Evolutionary conservation across 2,888 invertebrate species (phyloP), one percentile per base, ranked within the genome.

Genomic region (Andrena trimmerana): DNA sequence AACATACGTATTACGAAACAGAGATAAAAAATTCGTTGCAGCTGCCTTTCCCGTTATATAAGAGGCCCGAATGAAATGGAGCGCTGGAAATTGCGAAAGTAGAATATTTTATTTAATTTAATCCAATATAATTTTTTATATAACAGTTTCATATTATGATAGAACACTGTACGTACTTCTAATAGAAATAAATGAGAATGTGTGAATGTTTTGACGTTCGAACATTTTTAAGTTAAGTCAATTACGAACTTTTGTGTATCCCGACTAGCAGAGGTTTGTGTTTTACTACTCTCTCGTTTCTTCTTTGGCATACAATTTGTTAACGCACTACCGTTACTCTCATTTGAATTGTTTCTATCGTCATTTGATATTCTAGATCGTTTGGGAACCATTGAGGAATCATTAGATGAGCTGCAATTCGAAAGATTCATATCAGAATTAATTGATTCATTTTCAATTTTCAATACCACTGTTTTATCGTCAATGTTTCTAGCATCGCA

Each of bases 1-100:
- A 86, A 94, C 95, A 0, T 94, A 93, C 78, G 85, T 87, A 66
- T 87, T 90, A 70, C 84, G 85, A 33, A 87, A 86, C 72, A 80
- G 90, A 60, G 92, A 92, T 29, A 91, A 90, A 71, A 88, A 87
- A n/a, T 90, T 91, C 24, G 88, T 94, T 33, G 93, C 91, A 16
- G 92, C 92, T 82, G 93, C 94, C n/a, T 94, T 71, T 70, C 88
- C 82, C 13, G 16, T 77, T 2, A 31, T 86, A 59, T 62, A 6
- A 36, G 10, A 72, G 36, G n/a, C 0, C 42, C 54, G 33, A 62
- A 66, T 66, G 33, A 54, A 59, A 50, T 50, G 52, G 52, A 36
- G 24, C 8, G 52, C 10, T 42, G 27, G 16, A 42, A 60, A 59
- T 33, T 63, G 69, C 20, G 10, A 73, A 73, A 68, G 71, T 72